Evolutionary conservation across 2,888 invertebrate genomes (phyloP).

Genomic region (Keiferia lycopersicella): DNA sequence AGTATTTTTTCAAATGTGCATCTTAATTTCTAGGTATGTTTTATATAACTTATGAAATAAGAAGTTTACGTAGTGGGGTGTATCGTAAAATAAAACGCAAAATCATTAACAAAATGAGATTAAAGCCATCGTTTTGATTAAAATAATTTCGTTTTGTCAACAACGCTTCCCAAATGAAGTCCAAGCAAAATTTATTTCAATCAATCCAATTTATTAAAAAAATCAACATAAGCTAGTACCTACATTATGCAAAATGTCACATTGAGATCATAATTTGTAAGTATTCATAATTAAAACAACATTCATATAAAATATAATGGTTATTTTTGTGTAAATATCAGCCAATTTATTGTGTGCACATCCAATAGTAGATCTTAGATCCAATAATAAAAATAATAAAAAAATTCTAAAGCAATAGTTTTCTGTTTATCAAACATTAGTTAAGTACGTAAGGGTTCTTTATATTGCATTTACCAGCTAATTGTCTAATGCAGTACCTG

Average conservation of each 20-base stretch:
- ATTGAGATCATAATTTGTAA: constrained; percentile 4
- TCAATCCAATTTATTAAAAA: not conserved
- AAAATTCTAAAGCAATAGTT: too few relatives aligned
- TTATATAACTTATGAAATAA: too few relatives aligned
- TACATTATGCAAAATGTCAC: not conserved
- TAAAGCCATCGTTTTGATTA: not conserved
- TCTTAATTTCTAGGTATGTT: too few relatives aligned
- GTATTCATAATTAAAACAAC: not conserved
- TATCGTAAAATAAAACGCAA: not conserved
- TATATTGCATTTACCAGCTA: too few relatives aligned
- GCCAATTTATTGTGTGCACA: not conserved
- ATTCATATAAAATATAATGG: not conserved
- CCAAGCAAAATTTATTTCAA: not conserved
- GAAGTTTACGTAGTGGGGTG: too few relatives aligned
- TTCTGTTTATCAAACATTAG: too few relatives aligned
- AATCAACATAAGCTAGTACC: not conserved
- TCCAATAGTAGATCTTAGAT: too few relatives aligned
- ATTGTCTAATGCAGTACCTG: too few relatives aligned
- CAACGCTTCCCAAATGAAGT: not conserved
- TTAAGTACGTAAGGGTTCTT: too few relatives aligned
- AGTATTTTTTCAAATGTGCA: not conserved
- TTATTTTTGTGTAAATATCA: not conserved
- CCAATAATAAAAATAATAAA: too few relatives aligned
- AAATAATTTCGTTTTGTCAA: not conserved
- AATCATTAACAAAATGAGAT: constrained; percentile 5